Conservation (phyloP, 2,797 vertebrate species). For the Streptopelia turtur region DNA sequence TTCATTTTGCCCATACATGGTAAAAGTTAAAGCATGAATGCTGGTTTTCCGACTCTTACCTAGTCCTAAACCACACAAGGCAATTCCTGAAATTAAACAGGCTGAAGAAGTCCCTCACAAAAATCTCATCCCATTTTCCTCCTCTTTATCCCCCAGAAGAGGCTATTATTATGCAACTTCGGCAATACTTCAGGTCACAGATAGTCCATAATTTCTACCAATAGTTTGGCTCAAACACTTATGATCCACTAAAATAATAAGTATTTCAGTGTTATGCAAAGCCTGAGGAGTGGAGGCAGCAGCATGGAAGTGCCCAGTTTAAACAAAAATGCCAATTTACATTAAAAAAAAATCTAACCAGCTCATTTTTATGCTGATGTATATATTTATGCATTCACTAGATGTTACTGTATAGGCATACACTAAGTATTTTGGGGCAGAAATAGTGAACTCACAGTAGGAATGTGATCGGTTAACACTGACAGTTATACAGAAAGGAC, state of each 20-base stretch:
- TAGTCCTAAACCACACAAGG: neutral
- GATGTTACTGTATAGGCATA: neutral
- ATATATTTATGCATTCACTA: neutral
- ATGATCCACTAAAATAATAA: neutral
- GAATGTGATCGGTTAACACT: neutral
- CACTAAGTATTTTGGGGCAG: neutral
- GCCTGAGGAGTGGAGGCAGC: neutral
- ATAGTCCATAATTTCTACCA: neutral
- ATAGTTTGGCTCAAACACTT: neutral
- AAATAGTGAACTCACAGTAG: neutral
- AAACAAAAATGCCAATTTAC: neutral
- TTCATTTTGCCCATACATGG: neutral
- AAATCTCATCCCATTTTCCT: neutral
- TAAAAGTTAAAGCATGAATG: neutral
- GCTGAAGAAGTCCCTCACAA: neutral
- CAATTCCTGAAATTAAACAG: neutral
- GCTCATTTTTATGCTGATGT: neutral
- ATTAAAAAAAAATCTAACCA: neutral
- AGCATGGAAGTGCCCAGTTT: neutral
- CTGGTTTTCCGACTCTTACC: neutral
- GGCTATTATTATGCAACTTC: neutral
- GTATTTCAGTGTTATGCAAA: neutral
- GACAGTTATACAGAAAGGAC: neutral
- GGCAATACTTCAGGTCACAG: neutral
- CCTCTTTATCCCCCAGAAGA: neutral